Evolutionary conservation across 2,888 invertebrate genomes (phyloP).

Genomic region (Anthophora plumipes): DNA sequence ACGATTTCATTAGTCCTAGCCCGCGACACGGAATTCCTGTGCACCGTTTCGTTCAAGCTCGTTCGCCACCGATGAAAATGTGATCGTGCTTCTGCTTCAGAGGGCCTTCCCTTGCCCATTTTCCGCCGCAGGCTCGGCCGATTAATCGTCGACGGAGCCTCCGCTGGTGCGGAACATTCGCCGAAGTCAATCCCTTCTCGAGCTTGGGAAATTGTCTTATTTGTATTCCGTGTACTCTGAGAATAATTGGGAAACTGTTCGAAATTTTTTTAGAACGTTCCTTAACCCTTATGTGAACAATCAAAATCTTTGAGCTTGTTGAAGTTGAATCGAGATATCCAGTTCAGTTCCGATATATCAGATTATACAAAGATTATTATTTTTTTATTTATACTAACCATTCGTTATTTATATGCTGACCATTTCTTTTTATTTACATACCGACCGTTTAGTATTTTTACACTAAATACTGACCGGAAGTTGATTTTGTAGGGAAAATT

Average conservation of each 20-base stretch:
- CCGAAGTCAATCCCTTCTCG: background rate
- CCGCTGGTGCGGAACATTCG: background rate
- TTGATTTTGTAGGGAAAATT: too few species aligned
- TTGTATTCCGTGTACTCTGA: background rate
- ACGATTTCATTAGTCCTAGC: slow-evolving; percentile 61
- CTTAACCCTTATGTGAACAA: too few species aligned
- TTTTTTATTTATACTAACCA: too few species aligned
- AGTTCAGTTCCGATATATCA: too few species aligned
- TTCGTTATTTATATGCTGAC: too few species aligned
- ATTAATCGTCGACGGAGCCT: slow-evolving; percentile 7
- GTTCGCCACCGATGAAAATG: slow-evolving; percentile 18
- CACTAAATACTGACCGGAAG: too few species aligned
- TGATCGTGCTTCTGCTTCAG: slow-evolving; percentile 10
- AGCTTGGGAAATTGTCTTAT: background rate
- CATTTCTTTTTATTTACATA: too few species aligned
- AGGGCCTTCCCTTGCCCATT: background rate
- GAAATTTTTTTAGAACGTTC: background rate
- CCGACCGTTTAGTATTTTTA: too few species aligned
- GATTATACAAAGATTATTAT: too few species aligned
- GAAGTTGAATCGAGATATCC: too few species aligned
- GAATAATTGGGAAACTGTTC: background rate
- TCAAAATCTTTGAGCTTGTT: too few species aligned
- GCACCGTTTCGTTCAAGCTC: background rate
- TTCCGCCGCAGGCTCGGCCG: background rate
- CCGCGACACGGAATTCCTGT: slow-evolving; percentile 47